Percentiles rank a stretch among this genome's conserved stretches.
phyloP scores from a whole-genome alignment of 2,797 vertebrate species.

The Poeciliopsis paucimaculata region DNA sequence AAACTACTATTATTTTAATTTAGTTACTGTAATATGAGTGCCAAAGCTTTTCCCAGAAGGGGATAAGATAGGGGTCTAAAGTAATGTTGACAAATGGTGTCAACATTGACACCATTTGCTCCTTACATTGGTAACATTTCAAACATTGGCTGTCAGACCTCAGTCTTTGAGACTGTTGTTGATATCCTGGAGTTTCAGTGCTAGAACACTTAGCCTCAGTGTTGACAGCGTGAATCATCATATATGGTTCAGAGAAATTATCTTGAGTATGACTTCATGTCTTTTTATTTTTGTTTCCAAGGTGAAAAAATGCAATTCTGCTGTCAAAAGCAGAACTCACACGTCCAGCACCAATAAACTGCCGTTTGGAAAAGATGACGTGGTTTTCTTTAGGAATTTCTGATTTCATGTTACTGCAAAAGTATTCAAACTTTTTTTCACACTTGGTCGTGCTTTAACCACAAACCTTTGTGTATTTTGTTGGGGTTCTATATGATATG shows the following conservation, averaged over 20 bases:
- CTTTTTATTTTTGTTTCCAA: neutral
- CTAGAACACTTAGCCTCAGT: neutral
- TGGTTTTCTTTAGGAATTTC: neutral
- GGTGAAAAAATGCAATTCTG: neutral
- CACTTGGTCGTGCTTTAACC: neutral
- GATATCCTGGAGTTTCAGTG: neutral
- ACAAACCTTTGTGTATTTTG: neutral
- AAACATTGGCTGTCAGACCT: neutral
- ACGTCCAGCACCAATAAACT: neutral
- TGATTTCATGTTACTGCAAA: neutral
- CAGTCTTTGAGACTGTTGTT: neutral
- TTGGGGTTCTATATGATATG: neutral
- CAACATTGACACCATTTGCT: neutral
- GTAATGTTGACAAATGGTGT: too few relatives aligned
- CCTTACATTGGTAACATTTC: neutral
- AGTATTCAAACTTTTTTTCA: neutral
- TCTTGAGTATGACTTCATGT: neutral
- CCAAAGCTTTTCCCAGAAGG: conserved; percentile 36
- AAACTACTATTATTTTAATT: conserved; percentile 11
- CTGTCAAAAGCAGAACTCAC: neutral
- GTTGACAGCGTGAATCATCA: neutral
- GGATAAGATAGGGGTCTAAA: conserved; percentile 34
- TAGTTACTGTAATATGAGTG: conserved; percentile 12
- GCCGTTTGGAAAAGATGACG: neutral
- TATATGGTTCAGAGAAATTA: neutral